These are phyloP conservation scores for Rattus rattus DNA, from an alignment of 2,113 vertebrate genomes.

Conservation along the genomic window DNA sequence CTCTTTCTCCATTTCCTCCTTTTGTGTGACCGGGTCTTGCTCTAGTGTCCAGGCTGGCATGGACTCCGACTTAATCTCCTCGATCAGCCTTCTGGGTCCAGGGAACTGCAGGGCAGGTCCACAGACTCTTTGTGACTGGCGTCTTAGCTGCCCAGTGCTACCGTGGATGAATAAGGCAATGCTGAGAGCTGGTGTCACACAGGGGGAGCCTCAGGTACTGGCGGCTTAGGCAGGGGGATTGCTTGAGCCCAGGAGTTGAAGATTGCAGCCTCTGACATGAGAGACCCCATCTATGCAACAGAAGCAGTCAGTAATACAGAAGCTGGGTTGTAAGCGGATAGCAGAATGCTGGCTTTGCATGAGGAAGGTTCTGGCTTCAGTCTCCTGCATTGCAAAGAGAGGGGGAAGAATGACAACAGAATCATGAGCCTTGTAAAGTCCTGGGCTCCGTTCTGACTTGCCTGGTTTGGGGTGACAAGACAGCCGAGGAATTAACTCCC, in stretches of 20 bases:
- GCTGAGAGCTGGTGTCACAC: not conserved
- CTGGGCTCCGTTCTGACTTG: not conserved
- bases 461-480: not conserved
- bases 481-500: not conserved
- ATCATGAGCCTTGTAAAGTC: not conserved
- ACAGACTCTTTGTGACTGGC: not conserved
- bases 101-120: not conserved
- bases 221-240: not conserved
- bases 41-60: not conserved
- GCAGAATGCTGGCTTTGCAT: not conserved
- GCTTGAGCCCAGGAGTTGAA: not conserved
- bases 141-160: not conserved
- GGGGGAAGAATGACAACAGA: too few relatives aligned
- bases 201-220: not conserved
- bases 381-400: not conserved
- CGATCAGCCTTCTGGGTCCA: not conserved
- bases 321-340: not conserved
- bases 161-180: too few relatives aligned
- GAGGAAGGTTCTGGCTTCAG: not conserved
- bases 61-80: not conserved
- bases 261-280: not conserved
- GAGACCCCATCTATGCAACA: not conserved
- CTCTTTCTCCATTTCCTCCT: not conserved
- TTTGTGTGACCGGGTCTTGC: not conserved
- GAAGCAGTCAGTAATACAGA: not conserved